Evolutionary conservation across 2,797 vertebrate species (phyloP).

Genomic region (Parauchenoglanis ngamensis): DNA sequence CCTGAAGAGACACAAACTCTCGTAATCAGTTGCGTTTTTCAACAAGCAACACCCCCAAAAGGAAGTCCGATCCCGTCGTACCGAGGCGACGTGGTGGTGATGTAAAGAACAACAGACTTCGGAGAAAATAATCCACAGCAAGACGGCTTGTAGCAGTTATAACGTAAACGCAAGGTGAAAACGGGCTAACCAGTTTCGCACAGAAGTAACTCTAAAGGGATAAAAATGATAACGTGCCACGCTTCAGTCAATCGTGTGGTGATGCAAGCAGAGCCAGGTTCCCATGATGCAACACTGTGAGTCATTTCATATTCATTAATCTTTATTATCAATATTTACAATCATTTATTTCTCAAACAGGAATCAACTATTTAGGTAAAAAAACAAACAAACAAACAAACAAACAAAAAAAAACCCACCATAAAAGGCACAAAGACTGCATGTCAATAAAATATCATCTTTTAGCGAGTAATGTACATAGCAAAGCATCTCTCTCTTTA

Average conservation of each 20-base stretch:
- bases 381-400: slow-evolving; percentile 24
- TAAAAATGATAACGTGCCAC: background rate
- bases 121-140: background rate
- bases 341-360: slow-evolving; percentile 39
- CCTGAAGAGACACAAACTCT: background rate
- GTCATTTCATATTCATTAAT: background rate
- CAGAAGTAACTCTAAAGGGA: background rate
- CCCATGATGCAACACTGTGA: background rate
- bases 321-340: slow-evolving; percentile 57
- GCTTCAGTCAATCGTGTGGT: background rate
- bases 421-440: slow-evolving; percentile 48
- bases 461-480: background rate
- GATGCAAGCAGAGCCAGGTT: background rate
- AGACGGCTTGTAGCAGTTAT: too few relatives aligned
- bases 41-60: background rate
- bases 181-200: background rate
- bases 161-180: background rate
- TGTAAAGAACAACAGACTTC: background rate
- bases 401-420: slow-evolving; percentile 30
- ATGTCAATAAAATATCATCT: background rate
- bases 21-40: background rate
- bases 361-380: slow-evolving; percentile 45
- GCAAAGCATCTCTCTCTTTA: slow-evolving; percentile 41
- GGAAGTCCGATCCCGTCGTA: background rate
- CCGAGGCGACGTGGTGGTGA: background rate